Evolutionary conservation across 2,888 invertebrate genomes (phyloP), one percentile per base, ranked within the genome.

Genomic region (Phortica magna): DNA sequence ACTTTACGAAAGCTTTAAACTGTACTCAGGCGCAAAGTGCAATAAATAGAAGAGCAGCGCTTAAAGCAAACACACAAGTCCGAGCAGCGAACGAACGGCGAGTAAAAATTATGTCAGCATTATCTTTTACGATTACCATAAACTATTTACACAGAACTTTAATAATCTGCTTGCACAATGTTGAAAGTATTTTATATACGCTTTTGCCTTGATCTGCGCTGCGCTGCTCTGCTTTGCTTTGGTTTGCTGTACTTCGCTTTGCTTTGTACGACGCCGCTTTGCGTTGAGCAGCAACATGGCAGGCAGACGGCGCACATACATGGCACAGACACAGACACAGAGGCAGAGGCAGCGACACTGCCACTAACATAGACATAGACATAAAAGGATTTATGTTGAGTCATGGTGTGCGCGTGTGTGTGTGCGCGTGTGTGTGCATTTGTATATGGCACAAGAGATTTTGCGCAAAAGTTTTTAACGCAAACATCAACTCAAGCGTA

Each of bases 71-170:
- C 9, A 43, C 43, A 19, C 59, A 59, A 59, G 17, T 17, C 7
- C 9, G 48, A 48, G 14, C 10, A 48, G 14, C 9, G 48, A 48
- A 48, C 10, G 7, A 48, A 10, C 43, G 43, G 10, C 48, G 48
- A 48, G 48, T 48, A 14, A 39, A 77, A 82, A 77, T 80, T 78
- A 76, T 79, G 78, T 72, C 55, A 76, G 77, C 77, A 53, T 81
- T 77, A 78, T 77, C 75, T 80, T 83, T 84, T 80, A 85, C 77
- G 85, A 84, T 87, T 85, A 83, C 81, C 88, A 85, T 85, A 85
- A 87, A 86, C 84, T 86, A 88, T 85, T 85, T 82, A 82, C 81
- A 81, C 84, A 79, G 77, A 81, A 82, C 83, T 81, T 85, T 82
- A 84, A 83, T 83, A 80, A 83, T 81, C 78, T 80, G 48, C 70